phyloP scores from a whole-genome alignment of 2,113 vertebrate genomes.

The Ondatra zibethicus region DNA sequence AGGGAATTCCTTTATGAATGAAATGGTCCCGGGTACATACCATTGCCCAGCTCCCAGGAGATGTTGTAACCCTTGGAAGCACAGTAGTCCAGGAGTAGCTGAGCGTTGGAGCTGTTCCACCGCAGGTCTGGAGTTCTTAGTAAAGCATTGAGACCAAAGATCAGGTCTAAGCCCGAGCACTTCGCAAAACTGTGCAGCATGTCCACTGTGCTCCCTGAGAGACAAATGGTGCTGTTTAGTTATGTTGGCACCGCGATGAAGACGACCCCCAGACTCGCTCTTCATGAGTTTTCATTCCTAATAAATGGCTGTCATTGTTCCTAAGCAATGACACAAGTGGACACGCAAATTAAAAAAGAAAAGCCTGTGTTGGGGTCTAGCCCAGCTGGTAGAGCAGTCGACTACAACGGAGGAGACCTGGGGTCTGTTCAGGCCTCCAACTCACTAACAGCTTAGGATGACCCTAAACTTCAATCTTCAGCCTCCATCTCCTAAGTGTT shows the following conservation, averaged over 20 bases:
- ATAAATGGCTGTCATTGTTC: not conserved
- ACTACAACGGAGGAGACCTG: fast-evolving
- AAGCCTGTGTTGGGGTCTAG: not conserved
- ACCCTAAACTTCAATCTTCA: not conserved
- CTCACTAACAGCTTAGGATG: not conserved
- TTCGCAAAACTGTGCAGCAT: slow-evolving; percentile 91
- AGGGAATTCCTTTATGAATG: not conserved
- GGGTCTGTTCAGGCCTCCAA: not conserved
- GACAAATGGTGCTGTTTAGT: not conserved
- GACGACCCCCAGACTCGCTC: not conserved
- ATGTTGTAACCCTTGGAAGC: slow-evolving; percentile 88
- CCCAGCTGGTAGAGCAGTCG: not conserved
- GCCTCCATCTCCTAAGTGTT: not conserved
- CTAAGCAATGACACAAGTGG: not conserved
- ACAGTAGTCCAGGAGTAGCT: slow-evolving; percentile 90
- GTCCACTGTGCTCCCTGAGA: slow-evolving; percentile 90
- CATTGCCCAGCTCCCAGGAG: slow-evolving; percentile 98
- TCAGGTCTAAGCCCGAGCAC: slow-evolving; percentile 91
- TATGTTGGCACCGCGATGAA: not conserved
- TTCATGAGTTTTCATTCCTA: not conserved
- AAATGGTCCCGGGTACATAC: slow-evolving; percentile 79
- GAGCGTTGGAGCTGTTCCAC: slow-evolving; percentile 94
- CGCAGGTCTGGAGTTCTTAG: slow-evolving; percentile 86
- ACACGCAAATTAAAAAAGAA: not conserved
- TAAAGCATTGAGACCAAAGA: slow-evolving; percentile 97